Evolutionary conservation across 2,113 vertebrate genomes (phyloP).

Genomic region (Mobula birostris): DNA sequence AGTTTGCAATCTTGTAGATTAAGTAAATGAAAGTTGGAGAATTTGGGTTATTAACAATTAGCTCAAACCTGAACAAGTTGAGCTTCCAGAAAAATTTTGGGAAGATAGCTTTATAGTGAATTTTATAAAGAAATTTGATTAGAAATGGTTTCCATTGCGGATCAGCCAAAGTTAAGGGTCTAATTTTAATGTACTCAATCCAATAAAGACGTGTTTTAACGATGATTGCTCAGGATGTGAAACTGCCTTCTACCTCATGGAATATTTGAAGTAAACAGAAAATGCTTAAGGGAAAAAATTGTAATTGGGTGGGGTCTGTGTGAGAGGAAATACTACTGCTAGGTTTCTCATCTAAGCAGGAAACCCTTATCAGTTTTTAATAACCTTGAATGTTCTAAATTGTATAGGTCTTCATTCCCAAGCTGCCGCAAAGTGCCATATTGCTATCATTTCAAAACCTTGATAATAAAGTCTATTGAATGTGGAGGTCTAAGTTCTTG

Average conservation of each 20-base stretch:
- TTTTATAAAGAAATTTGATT: no score
- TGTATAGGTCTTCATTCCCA: no score
- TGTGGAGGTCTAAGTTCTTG: no score
- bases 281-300: background rate
- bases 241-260: background rate
- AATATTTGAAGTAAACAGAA: background rate
- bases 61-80: background rate
- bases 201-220: background rate
- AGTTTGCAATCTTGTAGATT: background rate
- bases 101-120: no score
- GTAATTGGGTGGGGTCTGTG: background rate
- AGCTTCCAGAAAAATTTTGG: background rate
- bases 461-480: no score
- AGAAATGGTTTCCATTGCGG: no score
- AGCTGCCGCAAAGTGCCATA: no score
- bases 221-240: background rate
- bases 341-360: no score
- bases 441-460: no score
- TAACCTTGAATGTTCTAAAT: no score
- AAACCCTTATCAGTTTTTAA: no score
- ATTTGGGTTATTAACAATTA: background rate
- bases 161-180: no score
- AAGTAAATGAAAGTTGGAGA: background rate
- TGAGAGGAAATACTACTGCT: background rate
- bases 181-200: background rate